Evolutionary conservation across 2,888 invertebrate genomes (phyloP), one percentile per base, ranked within the genome.

Genomic region (Calliopum simillimum): DNA sequence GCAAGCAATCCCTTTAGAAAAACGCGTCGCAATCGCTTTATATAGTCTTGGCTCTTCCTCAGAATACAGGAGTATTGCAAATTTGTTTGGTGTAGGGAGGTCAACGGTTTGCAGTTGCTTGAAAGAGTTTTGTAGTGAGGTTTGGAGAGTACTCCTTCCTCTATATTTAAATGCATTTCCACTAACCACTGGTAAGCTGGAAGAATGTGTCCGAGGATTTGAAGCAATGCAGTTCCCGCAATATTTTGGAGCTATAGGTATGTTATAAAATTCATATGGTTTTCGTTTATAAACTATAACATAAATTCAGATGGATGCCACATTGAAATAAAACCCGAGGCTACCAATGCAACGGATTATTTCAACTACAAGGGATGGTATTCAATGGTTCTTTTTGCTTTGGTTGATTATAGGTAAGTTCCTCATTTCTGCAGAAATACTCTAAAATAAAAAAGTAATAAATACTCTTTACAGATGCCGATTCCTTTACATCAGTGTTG

Each of bases 231-330:
- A 63, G n/a, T 59, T 68, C 51, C 68, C 64, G 19, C 68, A 71
- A 41, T 64, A 58, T 25, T 47, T 58, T 14, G 63, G 63, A 12
- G 68, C 64, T 2, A 63, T 67, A 14, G 67, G 67, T 67, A 19
- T 19, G 46, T 8, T 51, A 3, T 64, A 61, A n/a, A 2, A 61
- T 44, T 61, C 12, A 25, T 23, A 6, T 13, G 2, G n/a, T 66
- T 33, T 3, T 4, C 1, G 1, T 3, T 13, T 25, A 1, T n/a
- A 43, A 44, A 5, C 41, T 8, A 12, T 3, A 16, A 13, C n/a
- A 16, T 44, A 23, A 14, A 68, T 53, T 23, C 6, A 70, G 70
- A 70, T 70, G 67, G 59, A 16, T 64, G 67, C 21, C 67, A 70
- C 16, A 70, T 70, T 5, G 61, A 72, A 59, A 16, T 70, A 16